Base-by-base conservation (phyloP, 2,113 vertebrate species). In the Gallinago media region DNA sequence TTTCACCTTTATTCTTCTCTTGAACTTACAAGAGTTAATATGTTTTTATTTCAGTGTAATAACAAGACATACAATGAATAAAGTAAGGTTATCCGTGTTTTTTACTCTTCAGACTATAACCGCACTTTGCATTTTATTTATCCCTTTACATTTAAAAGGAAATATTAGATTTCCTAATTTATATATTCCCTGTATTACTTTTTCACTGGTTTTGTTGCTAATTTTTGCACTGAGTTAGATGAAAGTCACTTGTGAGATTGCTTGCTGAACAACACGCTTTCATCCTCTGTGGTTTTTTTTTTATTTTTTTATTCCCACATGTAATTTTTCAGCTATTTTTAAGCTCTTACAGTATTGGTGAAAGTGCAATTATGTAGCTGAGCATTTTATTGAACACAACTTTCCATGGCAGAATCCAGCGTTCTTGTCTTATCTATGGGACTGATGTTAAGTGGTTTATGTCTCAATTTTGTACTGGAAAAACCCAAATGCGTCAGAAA, bases 31-130 rank as follows among this genome's bases (percentile, higher is more conserved):
- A 42, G 36, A 55, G 12, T 55, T 76, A 13, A 17, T 59, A 22
- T 12, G 50, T 74, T 40, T 21, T 23, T n/a, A n/a, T 58, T 91
- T 68, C 22, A 20, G 9, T 74, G 11, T 58, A 62, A 18, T 44
- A 86, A 55, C 32, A 78, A 55, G 17, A 18, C 11, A 31, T 22
- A 27, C 5, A 15, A 8, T 67, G 3, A 78, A 72, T 81, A 44
- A 82, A 94, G 31, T 50, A 49, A 65, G 11, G 5, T 61, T 93
- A n/a, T 71, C 52, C 7, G 3, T 47, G 29, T 59, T 83, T 76
- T 34, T 15, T 71, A 79, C 90, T 94, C 84, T 96, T 95, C 95
- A 76, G 88, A 88, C 40, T 97, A 96, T 96, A 96, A 95, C 96
- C 91, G 7, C 95, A 85, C 92, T 92, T 94, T 83, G 70, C 47